phyloP scores from a whole-genome alignment of 2,888 invertebrate species.

The Drosophila neonasuta region DNA sequence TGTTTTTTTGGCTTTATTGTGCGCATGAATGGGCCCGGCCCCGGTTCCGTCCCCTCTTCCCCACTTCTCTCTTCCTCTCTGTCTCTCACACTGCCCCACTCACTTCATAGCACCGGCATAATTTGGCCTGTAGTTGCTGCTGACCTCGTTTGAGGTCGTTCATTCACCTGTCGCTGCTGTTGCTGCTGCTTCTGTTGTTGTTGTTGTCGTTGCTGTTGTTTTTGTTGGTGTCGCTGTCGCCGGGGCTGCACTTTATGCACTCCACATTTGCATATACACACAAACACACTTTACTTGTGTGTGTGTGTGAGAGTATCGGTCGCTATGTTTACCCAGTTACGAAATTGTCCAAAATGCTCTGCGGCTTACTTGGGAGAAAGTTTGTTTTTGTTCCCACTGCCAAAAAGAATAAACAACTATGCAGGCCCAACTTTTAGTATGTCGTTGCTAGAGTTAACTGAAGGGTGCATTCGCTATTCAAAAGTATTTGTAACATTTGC shows the following conservation, averaged over 20 bases:
- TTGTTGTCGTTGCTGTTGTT: conserved; percentile 8
- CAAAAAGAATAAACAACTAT: conserved; percentile 48
- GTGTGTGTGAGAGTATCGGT: conserved; percentile 24
- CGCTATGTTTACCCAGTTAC: conserved; percentile 73
- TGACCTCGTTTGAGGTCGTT: conserved; percentile 80
- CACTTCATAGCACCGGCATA: conserved; percentile 46
- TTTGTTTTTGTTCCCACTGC: conserved; percentile 48
- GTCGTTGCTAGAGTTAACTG: neutral
- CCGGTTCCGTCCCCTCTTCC: conserved; percentile 18
- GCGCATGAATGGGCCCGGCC: conserved; percentile 68
- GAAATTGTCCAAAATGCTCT: conserved; percentile 77
- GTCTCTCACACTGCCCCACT: conserved; percentile 24
- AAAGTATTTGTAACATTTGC: neutral
- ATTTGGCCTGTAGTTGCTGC: conserved; percentile 56
- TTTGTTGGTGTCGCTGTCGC: conserved; percentile 30
- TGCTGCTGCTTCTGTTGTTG: conserved; percentile 41
- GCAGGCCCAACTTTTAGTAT: conserved; percentile 24
- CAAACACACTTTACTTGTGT: conserved; percentile 11
- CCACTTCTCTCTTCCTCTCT: conserved; percentile 19
- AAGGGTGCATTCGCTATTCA: conserved; percentile 3
- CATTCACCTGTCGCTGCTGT: conserved; percentile 76
- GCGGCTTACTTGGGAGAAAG: conserved; percentile 76
- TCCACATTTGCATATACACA: conserved; percentile 68
- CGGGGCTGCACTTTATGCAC: conserved; percentile 71
- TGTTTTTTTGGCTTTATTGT: conserved; percentile 65